Base-by-base conservation (phyloP, 2,797 vertebrate species). In the Epinephelus coioides region DNA sequence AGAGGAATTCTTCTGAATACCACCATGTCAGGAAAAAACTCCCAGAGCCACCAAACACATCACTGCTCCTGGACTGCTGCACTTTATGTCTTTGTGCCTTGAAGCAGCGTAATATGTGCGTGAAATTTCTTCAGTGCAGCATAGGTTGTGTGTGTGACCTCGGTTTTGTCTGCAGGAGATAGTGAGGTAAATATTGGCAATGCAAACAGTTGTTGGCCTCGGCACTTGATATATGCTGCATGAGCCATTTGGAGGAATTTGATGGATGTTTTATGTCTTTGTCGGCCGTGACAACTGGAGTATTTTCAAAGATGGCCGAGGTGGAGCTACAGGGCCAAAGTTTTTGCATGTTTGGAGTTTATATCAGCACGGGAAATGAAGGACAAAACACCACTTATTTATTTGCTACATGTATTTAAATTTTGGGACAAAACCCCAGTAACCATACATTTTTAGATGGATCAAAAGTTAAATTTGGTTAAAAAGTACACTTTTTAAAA, bases 111-210 rank as follows among this genome's bases (percentile, higher is more conserved):
- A 44, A 73, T 83, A 79, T 79, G 68, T 72, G 69, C 56, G 13
- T 73, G 50, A 53, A 74, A 66, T 73, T 5, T 79, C 18, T 61
- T 27, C 61, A 69, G 72, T 30, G 76, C 64, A 19, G 54, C 66
- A 38, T 2, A 44, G 23, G 60, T 73, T 76, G 54, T 64, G 76
- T 73, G 72, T 73, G 72, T 69, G 80, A 90, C 72, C 59, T 79
- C 62, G 6, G 72, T 27, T 76, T 78, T 74, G 67, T 70, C 75
- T 79, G 82, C 71, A 18, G 69, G 60, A 86, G 82, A 82, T 84
- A 72, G 70, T 82, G 81, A 88, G 63, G 79, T 88, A 86, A 90
- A 89, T 73, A 86, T 69, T 86, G 86, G 82, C 80, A 69, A 17
- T 12, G 1, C 38, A 60, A 55, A 61, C 40, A 53, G 43, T 63